phyloP scores from a whole-genome alignment of 53 echinoderm and acorn worm genomes.

The Echinometra lucunter region DNA sequence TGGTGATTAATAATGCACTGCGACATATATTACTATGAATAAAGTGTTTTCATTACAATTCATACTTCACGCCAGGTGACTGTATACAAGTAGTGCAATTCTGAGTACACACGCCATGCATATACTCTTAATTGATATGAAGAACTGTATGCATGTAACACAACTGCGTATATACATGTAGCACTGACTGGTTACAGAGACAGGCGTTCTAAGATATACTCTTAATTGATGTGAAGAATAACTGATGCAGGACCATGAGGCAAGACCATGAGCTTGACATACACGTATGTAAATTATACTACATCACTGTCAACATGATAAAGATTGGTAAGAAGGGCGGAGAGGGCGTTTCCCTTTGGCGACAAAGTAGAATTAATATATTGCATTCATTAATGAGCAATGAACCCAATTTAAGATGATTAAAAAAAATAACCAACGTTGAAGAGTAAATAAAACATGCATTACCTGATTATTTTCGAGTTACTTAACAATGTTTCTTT shows the following conservation, averaged over 20 bases:
- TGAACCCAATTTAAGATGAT: too few species aligned
- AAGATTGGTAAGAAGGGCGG: neutral
- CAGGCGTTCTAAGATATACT: neutral
- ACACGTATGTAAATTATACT: neutral
- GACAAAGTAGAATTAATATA: too few species aligned
- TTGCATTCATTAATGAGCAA: neutral
- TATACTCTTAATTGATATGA: too few species aligned
- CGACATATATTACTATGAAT: too few species aligned
- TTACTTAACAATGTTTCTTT: too few species aligned
- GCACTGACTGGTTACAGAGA: neutral
- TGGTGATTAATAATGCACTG: too few species aligned
- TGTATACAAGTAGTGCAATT: neutral
- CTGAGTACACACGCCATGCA: neutral
- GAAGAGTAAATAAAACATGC: too few species aligned
- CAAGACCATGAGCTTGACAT: neutral
- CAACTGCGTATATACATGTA: neutral
- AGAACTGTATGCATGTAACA: neutral
- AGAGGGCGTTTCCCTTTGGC: neutral
- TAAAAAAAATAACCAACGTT: too few species aligned
- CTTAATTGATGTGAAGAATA: slow-evolving; percentile 5
- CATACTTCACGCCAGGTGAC: neutral
- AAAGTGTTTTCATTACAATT: too few species aligned
- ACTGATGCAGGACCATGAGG: neutral
- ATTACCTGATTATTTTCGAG: too few species aligned
- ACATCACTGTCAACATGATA: neutral